A percentile compares a stretch with the other conserved stretches of the same genome.
These are phyloP conservation scores for Melanotaenia trifasciata DNA, from an alignment of 2,797 vertebrate species.

Conservation along the genomic window DNA sequence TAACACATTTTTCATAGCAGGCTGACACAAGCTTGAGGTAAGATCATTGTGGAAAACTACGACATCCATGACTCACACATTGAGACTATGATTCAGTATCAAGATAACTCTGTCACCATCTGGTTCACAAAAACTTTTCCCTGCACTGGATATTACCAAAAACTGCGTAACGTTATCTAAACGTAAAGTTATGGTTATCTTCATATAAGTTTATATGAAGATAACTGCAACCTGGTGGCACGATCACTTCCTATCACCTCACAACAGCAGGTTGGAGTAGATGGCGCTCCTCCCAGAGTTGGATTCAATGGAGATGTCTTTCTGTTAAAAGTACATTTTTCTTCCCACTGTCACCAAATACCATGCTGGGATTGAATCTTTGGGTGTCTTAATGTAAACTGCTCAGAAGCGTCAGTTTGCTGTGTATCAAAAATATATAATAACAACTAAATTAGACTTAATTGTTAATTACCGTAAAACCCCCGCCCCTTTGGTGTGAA, in stretches of 20 bases:
- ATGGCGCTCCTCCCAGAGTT: neutral
- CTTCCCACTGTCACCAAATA: neutral
- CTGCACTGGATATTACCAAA: neutral
- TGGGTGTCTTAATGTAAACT: no score
- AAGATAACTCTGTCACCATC: neutral
- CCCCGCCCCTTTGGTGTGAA: neutral
- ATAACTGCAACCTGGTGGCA: neutral
- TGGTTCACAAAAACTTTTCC: neutral
- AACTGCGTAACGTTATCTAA: neutral
- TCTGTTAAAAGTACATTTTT: neutral
- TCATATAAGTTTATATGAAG: neutral
- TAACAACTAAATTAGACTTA: neutral
- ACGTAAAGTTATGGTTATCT: no score
- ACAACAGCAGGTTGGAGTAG: neutral
- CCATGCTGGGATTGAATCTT: neutral
- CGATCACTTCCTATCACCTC: neutral
- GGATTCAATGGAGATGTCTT: neutral
- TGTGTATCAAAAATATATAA: no score
- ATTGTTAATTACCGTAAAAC: no score
- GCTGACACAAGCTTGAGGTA: constrained; percentile 6
- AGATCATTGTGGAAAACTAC: constrained; percentile 28
- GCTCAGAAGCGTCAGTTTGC: neutral
- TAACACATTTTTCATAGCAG: neutral
- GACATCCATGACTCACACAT: constrained; percentile 30
- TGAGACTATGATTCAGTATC: constrained; percentile 33